Evolutionary conservation across 2,797 vertebrate species (phyloP), one percentile per base, ranked within the genome.

Genomic region (Salarias fasciatus): DNA sequence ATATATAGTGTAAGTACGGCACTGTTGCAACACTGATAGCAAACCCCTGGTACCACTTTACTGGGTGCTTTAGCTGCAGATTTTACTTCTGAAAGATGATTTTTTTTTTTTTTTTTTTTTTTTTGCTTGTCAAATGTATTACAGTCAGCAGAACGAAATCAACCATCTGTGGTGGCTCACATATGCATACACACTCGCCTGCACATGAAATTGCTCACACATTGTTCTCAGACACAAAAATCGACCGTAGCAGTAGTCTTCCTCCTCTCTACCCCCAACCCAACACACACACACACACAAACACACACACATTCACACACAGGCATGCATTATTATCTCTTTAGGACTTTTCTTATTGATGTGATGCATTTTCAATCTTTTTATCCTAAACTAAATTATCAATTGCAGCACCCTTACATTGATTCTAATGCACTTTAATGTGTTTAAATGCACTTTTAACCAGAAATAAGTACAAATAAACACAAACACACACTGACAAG

Each of bases 71-170:
- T 36, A 7, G 31, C 1, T 1, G 58, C 53, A 57, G 29, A 63
- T 63, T 68, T 48, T 49, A 67, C 60, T 57, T 42, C 18, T 41
- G 40, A 48, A 51, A 30, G 10, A 44, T 24, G 24, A 24, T 24
- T 24, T 24, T 24, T n/a, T n/a, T 29, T 7, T 36, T 40, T 56
- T 46, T n/a, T n/a, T n/a, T n/a, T n/a, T n/a, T n/a, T n/a, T n/a
- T 8, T 9, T 6, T n/a, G 40, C 53, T 11, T n/a, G 41, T 53
- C 44, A 63, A 69, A 67, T 48, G 13, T 36, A 50, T 53, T 40
- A 31, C 61, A 53, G 59, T 71, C 83, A 69, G 81, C 72, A 70
- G 37, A 70, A 83, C 63, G 61, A 58, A 56, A 53, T 18, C 66
- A 29, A 12, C 13, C 57, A 57, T 63, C 53, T 77, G 70, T 49